Base-by-base conservation (phyloP, 2,888 invertebrate species). In the Pseudolycoriella hygida region DNA sequence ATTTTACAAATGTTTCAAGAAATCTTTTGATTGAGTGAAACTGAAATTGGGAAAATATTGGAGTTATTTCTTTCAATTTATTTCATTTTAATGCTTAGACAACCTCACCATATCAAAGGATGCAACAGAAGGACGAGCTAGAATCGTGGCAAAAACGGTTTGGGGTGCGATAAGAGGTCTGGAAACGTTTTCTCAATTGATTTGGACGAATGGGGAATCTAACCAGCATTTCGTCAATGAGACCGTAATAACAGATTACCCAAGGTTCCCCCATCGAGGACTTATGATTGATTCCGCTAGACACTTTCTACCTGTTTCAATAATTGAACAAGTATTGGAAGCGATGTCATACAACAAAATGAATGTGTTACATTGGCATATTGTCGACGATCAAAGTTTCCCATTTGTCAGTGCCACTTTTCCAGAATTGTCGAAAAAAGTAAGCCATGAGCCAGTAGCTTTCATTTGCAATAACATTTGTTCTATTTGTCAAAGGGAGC, bases 311-410 rank as follows among this genome's bases (percentile, higher is more conserved):
- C 74, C 82, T 0, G 57, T 81, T 31, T 56, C 62, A 3, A 73
- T 73, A 42, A 75, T 92, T 44, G 59, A 74, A 20, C 61, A 68
- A 42, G 76, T 69, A 1, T 56, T 90, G 54, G 86, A 89, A 50
- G 80, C 82, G 0, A 85, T 92, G 87, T 71, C 80, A 1, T 82
- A 82, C 61, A 89, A 88, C 60, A 93, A 93, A 64, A 63, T 89
- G 59, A 93, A 93, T 60, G 85, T 90, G 1, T 75, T 93, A 48
- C 92, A 93, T 60, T 93, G 92, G 92, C 93, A 93, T 58, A 82
- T 93, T 40, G 82, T 83, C 0, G 92, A 93, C 59, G 89, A 89
- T 57, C 82, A 85, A 56, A 84, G 89, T 51, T 93, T 92, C 59
- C 90, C 92, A 0, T 92, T 83, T 57, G 72, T 79, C 52, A 90